Conservation (phyloP, 2,113 vertebrate species). For the Gopherus flavomarginatus region DNA sequence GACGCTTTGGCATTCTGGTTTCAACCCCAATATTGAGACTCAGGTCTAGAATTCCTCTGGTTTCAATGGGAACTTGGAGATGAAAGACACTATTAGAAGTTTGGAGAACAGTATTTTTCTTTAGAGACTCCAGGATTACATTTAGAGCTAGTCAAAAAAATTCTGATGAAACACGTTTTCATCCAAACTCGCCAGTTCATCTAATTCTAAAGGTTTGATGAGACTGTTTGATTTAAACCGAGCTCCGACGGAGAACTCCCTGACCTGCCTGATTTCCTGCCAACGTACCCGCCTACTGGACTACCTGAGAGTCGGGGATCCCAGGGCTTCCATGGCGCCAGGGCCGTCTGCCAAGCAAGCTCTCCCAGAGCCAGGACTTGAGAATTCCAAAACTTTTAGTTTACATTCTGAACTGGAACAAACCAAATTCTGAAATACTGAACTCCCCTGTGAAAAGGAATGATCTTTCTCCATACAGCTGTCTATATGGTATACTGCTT, state of each 20-base stretch:
- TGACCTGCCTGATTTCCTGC: background rate
- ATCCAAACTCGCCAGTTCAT: background rate
- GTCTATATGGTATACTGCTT: background rate
- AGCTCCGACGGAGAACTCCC: background rate
- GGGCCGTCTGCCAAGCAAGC: fast-evolving
- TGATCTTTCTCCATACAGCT: background rate
- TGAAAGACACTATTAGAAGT: fast-evolving
- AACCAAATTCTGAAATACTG: background rate
- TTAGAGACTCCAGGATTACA: background rate
- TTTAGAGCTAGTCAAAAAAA: background rate
- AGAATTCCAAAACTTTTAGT: background rate
- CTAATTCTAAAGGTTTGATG: background rate
- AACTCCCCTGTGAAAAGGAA: background rate
- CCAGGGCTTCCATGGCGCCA: background rate
- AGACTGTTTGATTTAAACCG: background rate
- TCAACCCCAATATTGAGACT: background rate
- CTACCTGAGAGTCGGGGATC: background rate
- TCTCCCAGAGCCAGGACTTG: background rate
- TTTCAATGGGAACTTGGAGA: background rate
- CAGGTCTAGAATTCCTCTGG: background rate
- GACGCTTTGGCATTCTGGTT: background rate
- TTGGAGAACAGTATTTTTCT: too few species aligned
- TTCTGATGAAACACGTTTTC: background rate
- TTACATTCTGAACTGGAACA: background rate
- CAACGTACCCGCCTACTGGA: fast-evolving